Evolutionary conservation across 2,888 invertebrate genomes (phyloP).

Genomic region (Baronia brevicornis): DNA sequence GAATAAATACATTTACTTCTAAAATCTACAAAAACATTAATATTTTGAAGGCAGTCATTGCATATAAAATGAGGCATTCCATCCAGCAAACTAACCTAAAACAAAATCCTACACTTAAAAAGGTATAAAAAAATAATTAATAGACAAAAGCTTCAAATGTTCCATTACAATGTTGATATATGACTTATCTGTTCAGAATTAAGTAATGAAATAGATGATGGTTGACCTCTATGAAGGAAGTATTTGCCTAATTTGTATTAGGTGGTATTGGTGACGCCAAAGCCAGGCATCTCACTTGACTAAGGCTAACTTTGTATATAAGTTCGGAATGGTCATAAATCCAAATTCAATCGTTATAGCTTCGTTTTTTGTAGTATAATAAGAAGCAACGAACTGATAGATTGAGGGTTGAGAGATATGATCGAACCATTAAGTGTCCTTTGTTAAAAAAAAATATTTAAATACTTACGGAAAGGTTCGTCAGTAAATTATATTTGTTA

Average conservation of each 20-base stretch:
- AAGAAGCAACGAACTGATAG: not conserved
- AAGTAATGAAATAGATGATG: no score
- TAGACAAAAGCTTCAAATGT: not conserved
- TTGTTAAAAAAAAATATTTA: not conserved
- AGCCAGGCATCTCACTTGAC: no score
- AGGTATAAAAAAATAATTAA: not conserved
- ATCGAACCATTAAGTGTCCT: not conserved
- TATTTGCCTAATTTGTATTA: no score
- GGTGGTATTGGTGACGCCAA: no score
- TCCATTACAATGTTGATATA: not conserved
- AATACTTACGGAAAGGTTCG: slow-evolving; percentile 44
- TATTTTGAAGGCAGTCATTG: slow-evolving; percentile 29
- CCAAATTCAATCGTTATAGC: no score
- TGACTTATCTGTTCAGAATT: no score
- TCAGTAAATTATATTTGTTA: slow-evolving; percentile 41
- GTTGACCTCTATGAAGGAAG: no score
- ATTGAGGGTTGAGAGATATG: not conserved
- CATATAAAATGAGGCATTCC: slow-evolving; percentile 41
- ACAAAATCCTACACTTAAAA: slow-evolving; percentile 12
- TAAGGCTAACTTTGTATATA: no score
- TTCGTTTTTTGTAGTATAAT: no score
- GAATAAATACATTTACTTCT: slow-evolving; percentile 38
- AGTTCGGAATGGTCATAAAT: no score
- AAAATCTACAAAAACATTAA: slow-evolving; percentile 38
- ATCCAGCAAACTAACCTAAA: slow-evolving; percentile 38